Evolutionary conservation across 1,140 invertebrate species (phyloP).

Genomic region (Ceratina japonica): DNA sequence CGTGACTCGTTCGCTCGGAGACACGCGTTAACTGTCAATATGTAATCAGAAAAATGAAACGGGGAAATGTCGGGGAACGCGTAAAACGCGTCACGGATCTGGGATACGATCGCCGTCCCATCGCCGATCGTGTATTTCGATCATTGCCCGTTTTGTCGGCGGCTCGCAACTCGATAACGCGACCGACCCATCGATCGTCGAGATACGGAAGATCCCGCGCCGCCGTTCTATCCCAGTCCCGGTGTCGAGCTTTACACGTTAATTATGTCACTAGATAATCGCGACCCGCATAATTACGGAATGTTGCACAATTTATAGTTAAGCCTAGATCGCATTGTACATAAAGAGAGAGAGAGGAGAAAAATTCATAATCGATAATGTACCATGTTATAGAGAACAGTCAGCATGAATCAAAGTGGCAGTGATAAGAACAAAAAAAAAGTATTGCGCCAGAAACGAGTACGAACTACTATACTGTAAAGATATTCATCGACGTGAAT

Average conservation of each 20-base stretch:
- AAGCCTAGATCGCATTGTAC: constrained; percentile 64
- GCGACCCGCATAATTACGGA: constrained; percentile 54
- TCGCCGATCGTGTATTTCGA: no score
- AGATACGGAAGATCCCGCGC: constrained; percentile 45
- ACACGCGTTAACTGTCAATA: constrained; percentile 8
- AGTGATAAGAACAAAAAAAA: constrained; percentile 25
- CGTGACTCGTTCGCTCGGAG: neutral
- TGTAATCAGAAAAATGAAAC: constrained; percentile 18
- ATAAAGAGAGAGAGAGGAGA: constrained; percentile 36
- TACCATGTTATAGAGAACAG: constrained; percentile 66
- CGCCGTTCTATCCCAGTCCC: no score
- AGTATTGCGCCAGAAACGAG: constrained; percentile 42
- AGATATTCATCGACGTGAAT: constrained; percentile 72
- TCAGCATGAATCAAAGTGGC: constrained; percentile 51
- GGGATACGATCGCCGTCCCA: no score
- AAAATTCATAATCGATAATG: constrained; percentile 66
- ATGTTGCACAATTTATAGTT: constrained; percentile 58
- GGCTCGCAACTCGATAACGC: no score
- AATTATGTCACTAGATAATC: constrained; percentile 52
- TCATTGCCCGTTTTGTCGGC: no score
- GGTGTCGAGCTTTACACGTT: constrained; percentile 50
- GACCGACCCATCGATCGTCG: no score
- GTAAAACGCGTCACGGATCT: no score
- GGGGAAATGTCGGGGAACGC: no score
- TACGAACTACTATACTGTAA: constrained; percentile 64